phyloP scores from a whole-genome alignment of 2,888 invertebrate species.

The Disparrhopalites patrizii region DNA sequence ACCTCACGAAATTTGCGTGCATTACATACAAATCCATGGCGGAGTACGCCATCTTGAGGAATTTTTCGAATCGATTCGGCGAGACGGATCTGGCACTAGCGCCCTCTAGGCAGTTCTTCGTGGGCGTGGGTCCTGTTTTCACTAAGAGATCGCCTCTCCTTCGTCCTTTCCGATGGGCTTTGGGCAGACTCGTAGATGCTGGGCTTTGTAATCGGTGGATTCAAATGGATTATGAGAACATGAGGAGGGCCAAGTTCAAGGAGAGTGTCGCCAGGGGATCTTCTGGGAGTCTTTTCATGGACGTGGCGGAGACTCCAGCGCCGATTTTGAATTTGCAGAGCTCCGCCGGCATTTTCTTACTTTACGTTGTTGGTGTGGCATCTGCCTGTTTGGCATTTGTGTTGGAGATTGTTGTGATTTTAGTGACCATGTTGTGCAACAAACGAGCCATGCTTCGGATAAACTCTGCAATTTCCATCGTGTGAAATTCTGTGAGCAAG shows the following conservation, averaged over 20 bases:
- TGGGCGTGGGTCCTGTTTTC: background rate
- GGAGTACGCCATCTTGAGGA: background rate
- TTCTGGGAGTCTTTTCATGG: too few species aligned
- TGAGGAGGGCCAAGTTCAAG: background rate
- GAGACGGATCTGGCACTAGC: background rate
- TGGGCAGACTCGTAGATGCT: background rate
- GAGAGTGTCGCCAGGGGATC: background rate
- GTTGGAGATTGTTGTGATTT: too few species aligned
- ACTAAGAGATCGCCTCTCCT: background rate
- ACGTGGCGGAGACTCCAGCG: too few species aligned
- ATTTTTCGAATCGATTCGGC: slow-evolving; percentile 1
- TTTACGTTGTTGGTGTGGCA: too few species aligned
- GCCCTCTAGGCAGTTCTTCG: background rate
- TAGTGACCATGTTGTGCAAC: too few species aligned
- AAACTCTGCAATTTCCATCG: too few species aligned
- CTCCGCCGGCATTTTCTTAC: too few species aligned
- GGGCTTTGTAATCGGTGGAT: background rate
- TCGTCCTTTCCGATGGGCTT: background rate
- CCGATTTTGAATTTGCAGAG: too few species aligned
- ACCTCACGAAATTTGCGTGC: background rate
- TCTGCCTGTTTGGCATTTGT: too few species aligned
- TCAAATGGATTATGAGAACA: background rate
- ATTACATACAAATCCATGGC: background rate
- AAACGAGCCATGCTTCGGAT: too few species aligned
- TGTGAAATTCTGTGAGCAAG: too few species aligned